Base-by-base conservation (phyloP, 2,113 vertebrate genomes). In the Neodon shergylaensis region DNA sequence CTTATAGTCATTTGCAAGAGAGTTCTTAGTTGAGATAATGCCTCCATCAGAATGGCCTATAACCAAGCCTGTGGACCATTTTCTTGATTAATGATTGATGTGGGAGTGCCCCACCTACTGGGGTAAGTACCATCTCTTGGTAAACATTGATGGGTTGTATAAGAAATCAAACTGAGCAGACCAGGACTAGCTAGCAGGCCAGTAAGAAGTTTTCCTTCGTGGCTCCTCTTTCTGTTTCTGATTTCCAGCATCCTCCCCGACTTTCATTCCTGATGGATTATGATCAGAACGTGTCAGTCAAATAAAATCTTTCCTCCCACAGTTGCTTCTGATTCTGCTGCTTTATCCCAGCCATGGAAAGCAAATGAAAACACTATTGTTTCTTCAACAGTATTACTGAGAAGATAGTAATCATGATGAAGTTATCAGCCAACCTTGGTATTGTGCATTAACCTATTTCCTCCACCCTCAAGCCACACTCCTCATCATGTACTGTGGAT, bases 311-410 rank as follows among this genome's bases (percentile, higher is more conserved):
- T 65, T 65, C 24, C 81, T 84, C 58, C 39, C 24, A 44, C 14
- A 31, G 14, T 44, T 65, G n/a, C 7, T 65, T 83, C 39, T 31
- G 39, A 44, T 11, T 14, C 58, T 31, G 16, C 1, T 63, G 39
- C 31, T 84, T 84, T 42, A 74, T 74, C 14, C n/a, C 39, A 44
- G 2, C 39, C 19, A 44, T 21, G 19, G 58, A 83, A 63, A 63
- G 5, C 21, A 83, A 63, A 83, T 3, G 4, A 44, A 39, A 63
- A 19, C 24, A 63, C 7, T 93, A 82, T 95, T 90, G 54, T 82
- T 97, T 98, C 82, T 92, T 95, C 86, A 96, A 73, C 44, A 93
- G 11, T 76, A 87, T 92, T 96, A 97, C 96, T 97, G 83, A 33
- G 16, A 90, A 95, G 90, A 72, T 44, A 96, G 28, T 81, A 78